Percentiles rank a stretch among this genome's conserved stretches.
phyloP scores from a whole-genome alignment of 2,888 invertebrate species.

The Actias luna region DNA sequence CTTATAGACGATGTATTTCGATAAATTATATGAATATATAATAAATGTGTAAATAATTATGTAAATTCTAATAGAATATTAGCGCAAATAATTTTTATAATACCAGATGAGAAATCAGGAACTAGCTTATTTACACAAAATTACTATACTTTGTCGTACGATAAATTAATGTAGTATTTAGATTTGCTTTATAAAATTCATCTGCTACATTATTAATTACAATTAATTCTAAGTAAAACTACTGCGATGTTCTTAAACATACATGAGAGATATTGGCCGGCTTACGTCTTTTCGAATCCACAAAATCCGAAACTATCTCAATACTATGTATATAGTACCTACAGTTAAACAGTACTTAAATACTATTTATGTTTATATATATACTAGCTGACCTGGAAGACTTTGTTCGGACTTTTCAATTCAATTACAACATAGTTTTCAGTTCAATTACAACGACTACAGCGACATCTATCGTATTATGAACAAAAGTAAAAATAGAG shows the following conservation, averaged over 20 bases:
- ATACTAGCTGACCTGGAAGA: too few relatives aligned
- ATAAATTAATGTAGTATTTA: neutral
- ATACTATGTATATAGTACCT: neutral
- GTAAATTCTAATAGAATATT: too few relatives aligned
- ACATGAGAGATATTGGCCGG: neutral
- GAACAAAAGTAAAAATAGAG: too few relatives aligned
- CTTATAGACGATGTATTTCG: too few relatives aligned
- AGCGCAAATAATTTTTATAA: neutral
- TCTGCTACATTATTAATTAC: neutral
- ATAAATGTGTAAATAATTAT: too few relatives aligned
- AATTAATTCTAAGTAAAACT: neutral
- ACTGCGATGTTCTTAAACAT: neutral
- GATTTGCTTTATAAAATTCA: neutral
- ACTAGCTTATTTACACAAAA: neutral
- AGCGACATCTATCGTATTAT: too few relatives aligned
- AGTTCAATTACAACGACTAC: too few relatives aligned
- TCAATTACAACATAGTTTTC: too few relatives aligned
- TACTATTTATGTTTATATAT: too few relatives aligned
- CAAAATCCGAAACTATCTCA: neutral
- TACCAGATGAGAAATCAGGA: neutral
- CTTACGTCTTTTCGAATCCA: neutral
- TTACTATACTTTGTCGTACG: neutral
- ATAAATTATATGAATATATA: too few relatives aligned
- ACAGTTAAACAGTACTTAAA: too few relatives aligned
- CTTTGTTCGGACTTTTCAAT: too few relatives aligned